These are phyloP conservation scores for Pachyuromys duprasi DNA, from an alignment of 2,797 vertebrate species.

Conservation along the genomic window DNA sequence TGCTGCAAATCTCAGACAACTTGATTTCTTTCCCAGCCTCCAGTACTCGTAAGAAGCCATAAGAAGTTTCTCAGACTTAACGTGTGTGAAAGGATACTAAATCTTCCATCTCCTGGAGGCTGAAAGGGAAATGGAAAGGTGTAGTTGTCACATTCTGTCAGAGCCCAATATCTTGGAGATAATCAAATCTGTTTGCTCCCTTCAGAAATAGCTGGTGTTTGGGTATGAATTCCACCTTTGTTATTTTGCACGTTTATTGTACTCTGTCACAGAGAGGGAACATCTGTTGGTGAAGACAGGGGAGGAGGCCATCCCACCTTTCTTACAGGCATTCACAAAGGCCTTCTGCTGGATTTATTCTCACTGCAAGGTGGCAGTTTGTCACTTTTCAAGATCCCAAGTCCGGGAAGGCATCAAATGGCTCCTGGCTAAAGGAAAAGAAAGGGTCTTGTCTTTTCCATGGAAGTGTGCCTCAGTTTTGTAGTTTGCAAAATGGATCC, in stretches of 20 bases:
- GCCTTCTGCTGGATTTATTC: constrained; percentile 53
- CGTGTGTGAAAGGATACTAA: constrained; percentile 80
- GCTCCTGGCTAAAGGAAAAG: neutral
- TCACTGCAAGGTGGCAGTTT: neutral
- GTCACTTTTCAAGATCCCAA: constrained; percentile 24
- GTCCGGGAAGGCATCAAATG: neutral
- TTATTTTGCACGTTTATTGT: constrained; percentile 67
- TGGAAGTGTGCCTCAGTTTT: neutral
- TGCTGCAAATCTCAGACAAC: constrained; percentile 72
- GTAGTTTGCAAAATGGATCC: neutral
- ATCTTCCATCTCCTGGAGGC: constrained; percentile 84
- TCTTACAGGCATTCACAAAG: neutral
- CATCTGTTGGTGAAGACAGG: constrained; percentile 31
- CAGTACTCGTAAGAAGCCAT: constrained; percentile 82
- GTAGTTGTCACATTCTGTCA: constrained; percentile 83
- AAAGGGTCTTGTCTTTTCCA: neutral
- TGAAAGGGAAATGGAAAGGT: constrained; percentile 84
- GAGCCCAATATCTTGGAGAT: constrained; percentile 75
- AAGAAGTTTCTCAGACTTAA: constrained; percentile 83
- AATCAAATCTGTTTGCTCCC: constrained; percentile 73
- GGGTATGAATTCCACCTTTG: constrained; percentile 32
- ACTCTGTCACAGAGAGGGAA: constrained; percentile 61
- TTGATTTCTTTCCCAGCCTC: constrained; percentile 84
- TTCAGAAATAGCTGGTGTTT: constrained; percentile 62
- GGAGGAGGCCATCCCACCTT: constrained; percentile 20